Evolutionary conservation across 1,140 invertebrate genomes (phyloP).

Genomic region (Apocrypta bakeri): DNA sequence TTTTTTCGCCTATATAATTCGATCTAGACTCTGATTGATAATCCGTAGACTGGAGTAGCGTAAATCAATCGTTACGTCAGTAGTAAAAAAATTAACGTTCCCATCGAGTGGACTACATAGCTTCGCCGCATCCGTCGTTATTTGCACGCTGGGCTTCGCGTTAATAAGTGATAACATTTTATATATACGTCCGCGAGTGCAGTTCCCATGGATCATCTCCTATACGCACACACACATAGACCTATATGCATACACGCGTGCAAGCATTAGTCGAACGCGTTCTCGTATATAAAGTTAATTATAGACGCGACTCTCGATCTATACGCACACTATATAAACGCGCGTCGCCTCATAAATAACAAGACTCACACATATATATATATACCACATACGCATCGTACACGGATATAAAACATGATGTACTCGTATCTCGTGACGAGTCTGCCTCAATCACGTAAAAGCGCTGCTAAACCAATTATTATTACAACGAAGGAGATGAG

Average conservation of each 20-base stretch:
- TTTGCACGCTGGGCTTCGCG: background rate
- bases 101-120: background rate
- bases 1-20: background rate
- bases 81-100: background rate
- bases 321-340: background rate
- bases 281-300: conserved; percentile 23
- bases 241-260: background rate
- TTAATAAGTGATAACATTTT: conserved; percentile 38
- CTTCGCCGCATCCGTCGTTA: background rate
- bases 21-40: background rate
- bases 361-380: background rate
- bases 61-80: background rate
- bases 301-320: conserved; percentile 6
- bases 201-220: conserved; percentile 25
- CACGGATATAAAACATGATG: conserved; percentile 35
- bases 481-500: conserved; percentile 54
- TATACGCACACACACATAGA: background rate
- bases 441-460: conserved; percentile 57
- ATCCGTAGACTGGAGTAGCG: background rate
- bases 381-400: too few relatives aligned
- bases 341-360: conserved; percentile 36
- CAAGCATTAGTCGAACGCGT: background rate
- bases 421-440: conserved; percentile 55
- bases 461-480: conserved; percentile 56
- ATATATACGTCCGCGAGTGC: background rate